Percentiles rank a stretch among this genome's conserved stretches.
These are phyloP conservation scores for Drosophila suboccidentalis DNA, from an alignment of 2,888 invertebrate genomes.

Conservation along the genomic window DNA sequence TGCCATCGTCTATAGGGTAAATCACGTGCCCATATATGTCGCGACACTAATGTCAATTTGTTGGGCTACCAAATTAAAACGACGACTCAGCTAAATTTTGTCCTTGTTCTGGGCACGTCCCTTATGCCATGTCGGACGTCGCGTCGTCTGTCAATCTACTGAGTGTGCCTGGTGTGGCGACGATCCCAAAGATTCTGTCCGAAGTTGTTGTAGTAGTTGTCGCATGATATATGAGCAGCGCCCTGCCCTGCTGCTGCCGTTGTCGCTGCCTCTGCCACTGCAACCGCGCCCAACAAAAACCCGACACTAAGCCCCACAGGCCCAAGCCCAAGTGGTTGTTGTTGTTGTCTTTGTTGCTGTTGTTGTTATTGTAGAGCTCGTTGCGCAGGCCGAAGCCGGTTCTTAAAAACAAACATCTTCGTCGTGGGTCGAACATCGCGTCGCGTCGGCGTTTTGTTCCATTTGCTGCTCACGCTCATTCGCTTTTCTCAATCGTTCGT, in stretches of 20 bases:
- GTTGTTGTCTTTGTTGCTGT: slow-evolving; percentile 16
- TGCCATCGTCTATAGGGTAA: slow-evolving; percentile 21
- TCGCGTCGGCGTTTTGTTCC: slow-evolving; percentile 64
- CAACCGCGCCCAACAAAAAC: slow-evolving; percentile 69
- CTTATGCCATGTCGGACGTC: slow-evolving; percentile 35
- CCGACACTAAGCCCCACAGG: slow-evolving; percentile 52
- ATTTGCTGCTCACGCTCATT: slow-evolving; percentile 17
- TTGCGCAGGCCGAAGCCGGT: slow-evolving; percentile 55
- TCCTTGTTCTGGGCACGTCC: slow-evolving; percentile 60
- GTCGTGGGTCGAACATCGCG: slow-evolving; percentile 63
- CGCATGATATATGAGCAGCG: slow-evolving; percentile 73
- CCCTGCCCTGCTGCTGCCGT: slow-evolving; percentile 61
- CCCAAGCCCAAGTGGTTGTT: slow-evolving; percentile 46
- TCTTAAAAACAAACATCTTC: slow-evolving; percentile 63
- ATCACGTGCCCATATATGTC: slow-evolving; percentile 61
- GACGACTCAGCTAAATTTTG: slow-evolving; percentile 56
- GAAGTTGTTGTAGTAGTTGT: slow-evolving; percentile 52
- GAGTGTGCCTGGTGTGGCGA: slow-evolving; percentile 35
- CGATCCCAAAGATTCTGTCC: slow-evolving; percentile 68
- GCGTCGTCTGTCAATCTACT: slow-evolving; percentile 60
- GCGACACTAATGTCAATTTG: slow-evolving; percentile 76
- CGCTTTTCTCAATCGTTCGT: neutral
- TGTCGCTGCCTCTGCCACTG: slow-evolving; percentile 45
- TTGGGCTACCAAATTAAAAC: slow-evolving; percentile 73
- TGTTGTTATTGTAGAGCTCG: slow-evolving; percentile 23